phyloP scores from a whole-genome alignment of 2,113 vertebrate genomes.

The Tachycineta bicolor region DNA sequence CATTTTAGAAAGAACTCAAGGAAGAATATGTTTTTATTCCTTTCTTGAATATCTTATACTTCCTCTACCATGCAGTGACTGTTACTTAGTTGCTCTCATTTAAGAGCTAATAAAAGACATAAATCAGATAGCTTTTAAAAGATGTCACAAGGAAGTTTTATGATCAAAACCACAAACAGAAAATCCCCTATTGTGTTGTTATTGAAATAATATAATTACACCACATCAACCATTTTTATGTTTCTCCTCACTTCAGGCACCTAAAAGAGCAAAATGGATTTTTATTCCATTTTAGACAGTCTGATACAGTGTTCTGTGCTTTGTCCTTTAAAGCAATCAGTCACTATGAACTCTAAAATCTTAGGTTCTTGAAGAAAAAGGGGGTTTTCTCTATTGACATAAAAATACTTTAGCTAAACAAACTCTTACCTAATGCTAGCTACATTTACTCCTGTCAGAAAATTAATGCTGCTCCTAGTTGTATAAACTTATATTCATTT shows the following conservation, averaged over 20 bases:
- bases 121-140: conserved; percentile 11
- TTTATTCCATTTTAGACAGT: neutral
- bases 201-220: conserved; percentile 43
- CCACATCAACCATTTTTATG: conserved; percentile 40
- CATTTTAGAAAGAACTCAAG: conserved; percentile 8
- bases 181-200: neutral
- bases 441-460: neutral
- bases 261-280: neutral
- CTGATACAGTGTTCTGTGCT: neutral
- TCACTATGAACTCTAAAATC: neutral
- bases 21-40: neutral
- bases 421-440: neutral
- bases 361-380: neutral
- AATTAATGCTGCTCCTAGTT: neutral
- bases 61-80: neutral
- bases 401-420: neutral
- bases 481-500: neutral
- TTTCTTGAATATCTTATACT: conserved; percentile 29
- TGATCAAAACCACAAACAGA: neutral
- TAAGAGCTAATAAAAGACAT: conserved; percentile 36
- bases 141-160: neutral
- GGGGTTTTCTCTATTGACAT: neutral
- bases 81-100: conserved; percentile 50
- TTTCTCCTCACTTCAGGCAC: neutral
- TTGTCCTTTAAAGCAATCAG: neutral